A percentile compares a stretch with the other conserved stretches of the same genome.
Evolutionary conservation across 1,140 invertebrate genomes (phyloP).

Genomic region (Dysdera silvatica): DNA sequence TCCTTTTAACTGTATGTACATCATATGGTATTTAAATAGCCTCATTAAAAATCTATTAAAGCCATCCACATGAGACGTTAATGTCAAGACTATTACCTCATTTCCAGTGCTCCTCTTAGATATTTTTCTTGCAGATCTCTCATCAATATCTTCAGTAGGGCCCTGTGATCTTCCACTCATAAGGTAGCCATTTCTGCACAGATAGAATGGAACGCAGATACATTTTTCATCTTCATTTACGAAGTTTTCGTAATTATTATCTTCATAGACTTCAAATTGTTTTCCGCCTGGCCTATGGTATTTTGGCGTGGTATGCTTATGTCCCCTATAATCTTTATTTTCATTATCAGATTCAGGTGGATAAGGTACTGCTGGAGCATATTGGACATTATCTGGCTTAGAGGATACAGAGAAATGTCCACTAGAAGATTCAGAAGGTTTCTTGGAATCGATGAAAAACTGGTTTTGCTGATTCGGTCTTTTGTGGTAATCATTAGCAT

Average conservation of each 20-base stretch:
- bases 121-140: slow-evolving; percentile 21
- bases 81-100: not conserved
- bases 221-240: slow-evolving; percentile 28
- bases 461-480: slow-evolving; percentile 3
- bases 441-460: not conserved
- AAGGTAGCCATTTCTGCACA: slow-evolving; percentile 36
- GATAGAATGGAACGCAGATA: slow-evolving; percentile 37
- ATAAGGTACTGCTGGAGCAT: slow-evolving; percentile 10
- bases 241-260: not conserved
- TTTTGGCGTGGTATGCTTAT: slow-evolving; percentile 2
- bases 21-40: too few relatives aligned
- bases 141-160: slow-evolving; percentile 17
- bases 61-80: not conserved
- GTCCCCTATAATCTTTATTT: not conserved
- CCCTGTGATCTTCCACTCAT: slow-evolving; percentile 15
- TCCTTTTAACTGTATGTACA: too few relatives aligned
- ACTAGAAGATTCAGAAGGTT: slow-evolving; percentile 1
- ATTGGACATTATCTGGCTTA: slow-evolving; percentile 2
- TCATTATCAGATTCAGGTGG: not conserved
- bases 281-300: slow-evolving; percentile 5
- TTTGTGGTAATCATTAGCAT: slow-evolving; percentile 6
- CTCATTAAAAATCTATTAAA: too few relatives aligned
- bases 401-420: slow-evolving; percentile 18
- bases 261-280: slow-evolving; percentile 16
- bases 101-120: slow-evolving; percentile 13